phyloP scores from a whole-genome alignment of 2,113 vertebrate genomes.

The Rynchops niger region DNA sequence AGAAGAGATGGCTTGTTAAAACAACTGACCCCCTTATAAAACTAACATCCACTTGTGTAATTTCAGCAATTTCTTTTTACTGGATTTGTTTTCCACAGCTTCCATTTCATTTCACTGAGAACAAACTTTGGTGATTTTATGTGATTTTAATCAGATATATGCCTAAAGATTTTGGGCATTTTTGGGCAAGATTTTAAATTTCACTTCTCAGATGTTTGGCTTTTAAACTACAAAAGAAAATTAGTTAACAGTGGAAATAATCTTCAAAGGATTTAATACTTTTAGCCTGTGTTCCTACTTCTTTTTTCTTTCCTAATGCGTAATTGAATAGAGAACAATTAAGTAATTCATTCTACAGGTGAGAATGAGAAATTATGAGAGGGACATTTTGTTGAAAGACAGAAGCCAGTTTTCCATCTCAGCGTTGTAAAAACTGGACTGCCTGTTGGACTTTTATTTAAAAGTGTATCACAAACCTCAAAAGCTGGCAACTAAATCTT shows the following conservation, averaged over 20 bases:
- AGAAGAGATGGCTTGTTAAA: not conserved
- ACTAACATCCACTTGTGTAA: not conserved
- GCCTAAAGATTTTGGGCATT: not conserved
- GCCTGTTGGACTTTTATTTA: not conserved
- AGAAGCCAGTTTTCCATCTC: not conserved
- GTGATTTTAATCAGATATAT: constrained; percentile 5
- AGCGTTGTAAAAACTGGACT: not conserved
- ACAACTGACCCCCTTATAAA: not conserved
- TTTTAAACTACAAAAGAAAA: not conserved
- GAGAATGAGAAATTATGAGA: not conserved
- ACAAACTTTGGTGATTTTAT: not conserved
- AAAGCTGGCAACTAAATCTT: not conserved
- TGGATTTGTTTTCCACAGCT: not conserved
- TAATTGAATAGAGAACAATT: not conserved
- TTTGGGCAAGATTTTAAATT: constrained; percentile 27
- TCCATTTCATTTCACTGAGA: not conserved
- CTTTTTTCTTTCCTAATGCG: not conserved
- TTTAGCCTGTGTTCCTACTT: not conserved
- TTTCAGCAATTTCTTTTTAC: not conserved
- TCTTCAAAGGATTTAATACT: constrained; percentile 21
- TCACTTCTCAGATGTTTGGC: not conserved
- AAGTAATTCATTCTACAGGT: not conserved
- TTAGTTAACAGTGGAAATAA: not conserved
- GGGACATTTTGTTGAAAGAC: not conserved
- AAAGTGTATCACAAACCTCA: not conserved